Conservation (phyloP, 1,140 invertebrate genomes). For the Caenorhabditis tropicalis region DNA sequence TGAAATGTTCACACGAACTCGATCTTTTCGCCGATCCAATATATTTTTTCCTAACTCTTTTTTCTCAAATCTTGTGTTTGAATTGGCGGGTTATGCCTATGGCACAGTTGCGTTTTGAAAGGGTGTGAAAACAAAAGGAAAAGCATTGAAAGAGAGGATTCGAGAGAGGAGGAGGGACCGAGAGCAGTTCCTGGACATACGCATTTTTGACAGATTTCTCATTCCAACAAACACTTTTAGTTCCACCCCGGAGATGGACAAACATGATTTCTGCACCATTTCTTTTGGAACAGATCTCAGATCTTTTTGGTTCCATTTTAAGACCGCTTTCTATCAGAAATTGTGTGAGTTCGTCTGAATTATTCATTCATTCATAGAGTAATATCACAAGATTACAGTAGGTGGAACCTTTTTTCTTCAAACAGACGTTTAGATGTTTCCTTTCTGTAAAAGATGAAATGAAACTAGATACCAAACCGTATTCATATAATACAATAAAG, state of each 20-base stretch:
- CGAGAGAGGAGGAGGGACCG: not conserved
- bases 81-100: not conserved
- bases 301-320: not conserved
- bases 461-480: no score
- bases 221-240: not conserved
- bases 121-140: constrained; percentile 8
- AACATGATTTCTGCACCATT: not conserved
- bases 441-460: no score
- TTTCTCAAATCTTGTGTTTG: not conserved
- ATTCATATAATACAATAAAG: no score
- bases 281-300: not conserved
- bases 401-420: no score
- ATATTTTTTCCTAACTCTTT: constrained; percentile 22
- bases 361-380: no score
- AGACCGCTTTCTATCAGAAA: not conserved
- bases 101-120: not conserved
- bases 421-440: no score
- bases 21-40: not conserved
- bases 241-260: no score
- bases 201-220: constrained; percentile 36
- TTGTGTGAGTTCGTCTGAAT: no score
- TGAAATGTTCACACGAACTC: not conserved
- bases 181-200: constrained; percentile 20
- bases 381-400: no score
- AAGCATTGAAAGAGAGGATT: not conserved